Conservation (phyloP, 2,888 invertebrate genomes). For the Junonia oenone region DNA sequence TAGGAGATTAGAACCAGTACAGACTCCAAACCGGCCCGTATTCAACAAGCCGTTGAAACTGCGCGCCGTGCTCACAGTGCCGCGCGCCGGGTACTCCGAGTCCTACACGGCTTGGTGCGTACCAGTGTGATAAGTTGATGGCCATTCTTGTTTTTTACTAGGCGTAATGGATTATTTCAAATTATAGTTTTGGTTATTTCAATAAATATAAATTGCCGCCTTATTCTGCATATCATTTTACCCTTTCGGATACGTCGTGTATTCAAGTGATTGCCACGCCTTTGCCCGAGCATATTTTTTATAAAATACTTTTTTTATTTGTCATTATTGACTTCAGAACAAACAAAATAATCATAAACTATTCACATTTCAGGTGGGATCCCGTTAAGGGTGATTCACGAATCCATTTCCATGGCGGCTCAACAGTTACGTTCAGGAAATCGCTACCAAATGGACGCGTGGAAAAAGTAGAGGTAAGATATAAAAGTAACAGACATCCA, state of each 20-base stretch:
- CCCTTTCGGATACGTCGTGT: no score
- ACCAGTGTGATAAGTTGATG: no score
- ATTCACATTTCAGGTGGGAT: neutral
- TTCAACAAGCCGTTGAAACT: constrained; percentile 43
- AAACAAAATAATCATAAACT: neutral
- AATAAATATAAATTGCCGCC: no score
- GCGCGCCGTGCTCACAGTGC: constrained; percentile 47
- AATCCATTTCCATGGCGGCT: constrained; percentile 8
- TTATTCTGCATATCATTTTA: no score
- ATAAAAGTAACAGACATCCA: no score
- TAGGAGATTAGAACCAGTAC: no score
- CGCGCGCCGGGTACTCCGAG: constrained; percentile 53
- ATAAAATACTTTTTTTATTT: no score
- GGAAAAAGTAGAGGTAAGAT: constrained; percentile 1
- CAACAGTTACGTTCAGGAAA: constrained; percentile 7
- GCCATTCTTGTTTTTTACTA: neutral
- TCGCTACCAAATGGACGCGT: neutral
- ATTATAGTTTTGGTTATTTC: no score
- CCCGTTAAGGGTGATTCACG: constrained; percentile 4
- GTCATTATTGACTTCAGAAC: no score
- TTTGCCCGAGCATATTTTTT: no score
- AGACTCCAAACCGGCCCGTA: constrained; percentile 35
- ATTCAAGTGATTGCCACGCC: no score
- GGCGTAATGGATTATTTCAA: no score
- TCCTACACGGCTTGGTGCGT: constrained; percentile 46